Evolutionary conservation across 2,113 vertebrate genomes (phyloP).

Genomic region (Clarias batrachus): DNA sequence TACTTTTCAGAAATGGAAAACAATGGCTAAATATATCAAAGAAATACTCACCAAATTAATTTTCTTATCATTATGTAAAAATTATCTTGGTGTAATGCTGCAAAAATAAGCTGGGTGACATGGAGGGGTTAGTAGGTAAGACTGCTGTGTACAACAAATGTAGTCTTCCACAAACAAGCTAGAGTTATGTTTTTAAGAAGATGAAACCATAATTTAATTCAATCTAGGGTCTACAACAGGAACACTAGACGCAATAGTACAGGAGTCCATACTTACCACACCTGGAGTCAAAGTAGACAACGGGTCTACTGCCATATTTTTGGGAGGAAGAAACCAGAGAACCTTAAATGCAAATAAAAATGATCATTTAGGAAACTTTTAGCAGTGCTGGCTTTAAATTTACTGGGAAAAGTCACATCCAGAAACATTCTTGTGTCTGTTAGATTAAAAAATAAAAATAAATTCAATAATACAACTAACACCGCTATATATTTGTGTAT

Average conservation of each 20-base stretch:
- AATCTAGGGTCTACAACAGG: neutral
- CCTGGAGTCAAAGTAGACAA: neutral
- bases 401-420: neutral
- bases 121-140: neutral
- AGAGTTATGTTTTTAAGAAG: neutral
- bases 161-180: neutral
- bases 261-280: neutral
- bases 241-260: neutral
- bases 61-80: neutral
- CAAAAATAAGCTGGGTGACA: neutral
- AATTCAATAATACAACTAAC: neutral
- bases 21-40: neutral
- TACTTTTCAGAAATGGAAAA: neutral
- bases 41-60: neutral
- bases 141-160: neutral
- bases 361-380: neutral
- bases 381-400: neutral
- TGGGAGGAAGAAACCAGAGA: neutral
- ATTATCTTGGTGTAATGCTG: neutral
- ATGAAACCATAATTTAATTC: neutral
- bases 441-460: neutral
- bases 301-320: neutral
- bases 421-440: neutral
- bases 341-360: neutral
- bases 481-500: neutral